Percentiles rank a stretch among this genome's conserved stretches.
Evolutionary conservation across 2,113 vertebrate genomes (phyloP).

Genomic region (Chaetodon auriga): DNA sequence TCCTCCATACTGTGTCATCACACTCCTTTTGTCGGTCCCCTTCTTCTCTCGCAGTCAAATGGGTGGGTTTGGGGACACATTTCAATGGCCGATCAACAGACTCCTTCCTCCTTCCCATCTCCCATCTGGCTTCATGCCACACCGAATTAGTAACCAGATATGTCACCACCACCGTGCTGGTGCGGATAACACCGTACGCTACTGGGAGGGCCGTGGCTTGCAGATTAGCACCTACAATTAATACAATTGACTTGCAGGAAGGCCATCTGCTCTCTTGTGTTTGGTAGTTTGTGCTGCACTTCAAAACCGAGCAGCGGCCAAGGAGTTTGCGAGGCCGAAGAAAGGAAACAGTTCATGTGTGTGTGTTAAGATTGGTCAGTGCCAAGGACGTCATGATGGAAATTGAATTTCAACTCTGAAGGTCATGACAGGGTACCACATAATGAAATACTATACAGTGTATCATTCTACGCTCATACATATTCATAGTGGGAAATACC

Average conservation of each 20-base stretch:
- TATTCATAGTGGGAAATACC: neutral
- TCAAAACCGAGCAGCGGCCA: neutral
- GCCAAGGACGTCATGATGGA: slow-evolving; percentile 3
- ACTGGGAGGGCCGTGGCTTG: slow-evolving; percentile 59
- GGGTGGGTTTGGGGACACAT: slow-evolving; percentile 41
- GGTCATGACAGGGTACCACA: neutral
- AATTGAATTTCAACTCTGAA: neutral
- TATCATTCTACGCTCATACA: neutral
- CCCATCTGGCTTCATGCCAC: slow-evolving; percentile 66
- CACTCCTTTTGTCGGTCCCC: slow-evolving; percentile 29
- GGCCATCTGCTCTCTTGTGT: slow-evolving; percentile 23
- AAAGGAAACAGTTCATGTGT: neutral
- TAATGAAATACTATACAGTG: neutral
- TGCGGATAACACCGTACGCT: slow-evolving; percentile 43
- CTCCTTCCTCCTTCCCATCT: slow-evolving; percentile 48
- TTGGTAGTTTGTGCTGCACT: neutral
- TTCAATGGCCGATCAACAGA: slow-evolving; percentile 47
- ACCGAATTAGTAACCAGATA: slow-evolving; percentile 68
- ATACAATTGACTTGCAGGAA: slow-evolving; percentile 42
- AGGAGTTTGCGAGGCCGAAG: neutral
- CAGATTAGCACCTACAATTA: slow-evolving; percentile 67
- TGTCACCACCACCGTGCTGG: slow-evolving; percentile 53
- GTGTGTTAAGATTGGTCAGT: neutral
- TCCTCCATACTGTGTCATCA: slow-evolving; percentile 49
- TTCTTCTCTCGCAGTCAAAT: slow-evolving; percentile 24